A percentile compares a stretch with the other conserved stretches of the same genome.
Evolutionary conservation across 2,113 vertebrate species (phyloP).

Genomic region (Antechinus flavipes): DNA sequence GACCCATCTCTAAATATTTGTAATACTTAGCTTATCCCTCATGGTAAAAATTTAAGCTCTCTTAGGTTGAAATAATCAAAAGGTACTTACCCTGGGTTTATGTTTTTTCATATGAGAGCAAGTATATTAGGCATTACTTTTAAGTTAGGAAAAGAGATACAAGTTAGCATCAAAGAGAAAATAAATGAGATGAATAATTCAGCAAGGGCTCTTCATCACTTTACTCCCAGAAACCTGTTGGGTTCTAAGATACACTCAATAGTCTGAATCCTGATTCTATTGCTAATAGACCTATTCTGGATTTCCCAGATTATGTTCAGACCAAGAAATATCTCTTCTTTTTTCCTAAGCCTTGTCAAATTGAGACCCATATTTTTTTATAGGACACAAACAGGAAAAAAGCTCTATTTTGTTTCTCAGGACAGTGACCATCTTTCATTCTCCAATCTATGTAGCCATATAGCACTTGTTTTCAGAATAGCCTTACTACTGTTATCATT

Average conservation of each 20-base stretch:
- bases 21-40: not conserved
- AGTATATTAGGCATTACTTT: not conserved
- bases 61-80: not conserved
- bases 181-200: not conserved
- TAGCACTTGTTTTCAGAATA: not conserved
- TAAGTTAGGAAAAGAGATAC: not conserved
- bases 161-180: not conserved
- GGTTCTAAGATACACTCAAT: not conserved
- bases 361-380: not conserved
- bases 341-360: not conserved
- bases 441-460: not conserved
- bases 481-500: not conserved
- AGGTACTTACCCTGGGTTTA: not conserved
- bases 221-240: not conserved
- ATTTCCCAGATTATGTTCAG: not conserved
- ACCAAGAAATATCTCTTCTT: not conserved
- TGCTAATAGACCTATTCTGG: not conserved
- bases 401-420: not conserved
- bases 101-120: not conserved
- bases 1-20: not conserved
- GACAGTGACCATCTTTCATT: not conserved
- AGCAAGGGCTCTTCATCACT: not conserved
- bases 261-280: not conserved
- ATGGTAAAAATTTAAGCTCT: not conserved
- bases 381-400: not conserved